phyloP scores from a whole-genome alignment of 2,113 vertebrate species.

The Columba janthina region DNA sequence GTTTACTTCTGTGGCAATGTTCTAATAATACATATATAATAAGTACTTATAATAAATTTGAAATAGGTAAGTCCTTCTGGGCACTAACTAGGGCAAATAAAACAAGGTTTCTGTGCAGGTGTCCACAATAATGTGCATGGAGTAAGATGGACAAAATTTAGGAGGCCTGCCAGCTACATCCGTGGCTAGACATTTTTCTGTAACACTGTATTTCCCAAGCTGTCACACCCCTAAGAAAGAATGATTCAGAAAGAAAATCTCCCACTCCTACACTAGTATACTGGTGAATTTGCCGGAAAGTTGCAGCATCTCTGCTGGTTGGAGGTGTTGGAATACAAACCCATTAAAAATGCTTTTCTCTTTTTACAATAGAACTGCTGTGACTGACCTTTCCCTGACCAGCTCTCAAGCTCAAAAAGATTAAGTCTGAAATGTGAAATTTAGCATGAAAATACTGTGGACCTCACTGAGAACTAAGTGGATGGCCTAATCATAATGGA shows the following conservation, averaged over 20 bases:
- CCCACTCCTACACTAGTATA: background rate
- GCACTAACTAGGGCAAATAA: background rate
- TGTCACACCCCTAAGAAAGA: background rate
- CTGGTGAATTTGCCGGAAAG: background rate
- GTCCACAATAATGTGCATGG: background rate
- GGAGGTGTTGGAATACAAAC: background rate
- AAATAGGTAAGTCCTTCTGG: background rate
- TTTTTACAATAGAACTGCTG: background rate
- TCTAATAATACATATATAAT: background rate
- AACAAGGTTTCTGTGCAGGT: background rate
- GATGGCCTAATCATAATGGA: background rate
- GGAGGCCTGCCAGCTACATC: background rate
- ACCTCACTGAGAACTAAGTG: background rate
- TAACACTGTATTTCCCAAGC: background rate
- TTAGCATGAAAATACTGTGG: slow-evolving; percentile 14
- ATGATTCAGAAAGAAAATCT: background rate
- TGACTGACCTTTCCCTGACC: background rate
- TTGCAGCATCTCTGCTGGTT: background rate
- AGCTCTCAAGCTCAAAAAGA: background rate
- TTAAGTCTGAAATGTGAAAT: slow-evolving; percentile 5
- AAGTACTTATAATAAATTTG: background rate
- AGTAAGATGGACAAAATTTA: background rate
- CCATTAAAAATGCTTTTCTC: background rate
- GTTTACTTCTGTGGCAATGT: background rate
- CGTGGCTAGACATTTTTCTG: background rate